These are phyloP conservation scores for Copidosoma floridanum DNA, from an alignment of 1,140 invertebrate species.

Conservation along the genomic window DNA sequence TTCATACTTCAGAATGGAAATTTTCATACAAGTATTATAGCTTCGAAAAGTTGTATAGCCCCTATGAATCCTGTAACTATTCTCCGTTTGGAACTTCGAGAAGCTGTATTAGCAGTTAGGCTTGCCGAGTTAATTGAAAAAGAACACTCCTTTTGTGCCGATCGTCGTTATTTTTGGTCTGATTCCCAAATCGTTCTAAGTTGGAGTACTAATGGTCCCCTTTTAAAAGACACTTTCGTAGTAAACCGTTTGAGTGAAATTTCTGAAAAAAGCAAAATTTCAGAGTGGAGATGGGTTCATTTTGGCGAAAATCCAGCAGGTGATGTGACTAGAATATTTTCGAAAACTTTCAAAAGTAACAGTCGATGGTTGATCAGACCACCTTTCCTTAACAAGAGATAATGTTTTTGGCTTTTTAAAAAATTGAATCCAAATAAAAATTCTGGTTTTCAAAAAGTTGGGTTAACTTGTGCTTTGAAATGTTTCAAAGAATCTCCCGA, in stretches of 20 bases:
- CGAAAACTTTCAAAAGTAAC: background rate
- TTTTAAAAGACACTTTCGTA: background rate
- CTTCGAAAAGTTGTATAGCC: no score
- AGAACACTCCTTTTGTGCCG: background rate
- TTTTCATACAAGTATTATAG: no score
- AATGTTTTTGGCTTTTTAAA: no score
- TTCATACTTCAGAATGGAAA: no score
- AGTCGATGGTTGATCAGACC: background rate
- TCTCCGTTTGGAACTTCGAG: conserved; percentile 1
- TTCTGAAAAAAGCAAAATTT: background rate
- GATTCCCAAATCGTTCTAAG: background rate
- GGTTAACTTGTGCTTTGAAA: no score
- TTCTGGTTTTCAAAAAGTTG: no score
- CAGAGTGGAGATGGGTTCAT: conserved; percentile 3
- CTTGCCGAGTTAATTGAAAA: no score
- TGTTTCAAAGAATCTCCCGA: no score
- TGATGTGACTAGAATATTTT: background rate
- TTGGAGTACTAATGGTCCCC: background rate
- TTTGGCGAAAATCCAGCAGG: background rate
- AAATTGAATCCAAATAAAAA: no score
- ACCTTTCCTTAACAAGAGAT: background rate
- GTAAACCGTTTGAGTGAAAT: conserved; percentile 3
- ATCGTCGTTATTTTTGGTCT: background rate
- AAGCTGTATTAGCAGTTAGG: background rate
- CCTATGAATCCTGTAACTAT: no score